Conservation (phyloP, 2,113 vertebrate genomes). For the Cardinalis cardinalis region DNA sequence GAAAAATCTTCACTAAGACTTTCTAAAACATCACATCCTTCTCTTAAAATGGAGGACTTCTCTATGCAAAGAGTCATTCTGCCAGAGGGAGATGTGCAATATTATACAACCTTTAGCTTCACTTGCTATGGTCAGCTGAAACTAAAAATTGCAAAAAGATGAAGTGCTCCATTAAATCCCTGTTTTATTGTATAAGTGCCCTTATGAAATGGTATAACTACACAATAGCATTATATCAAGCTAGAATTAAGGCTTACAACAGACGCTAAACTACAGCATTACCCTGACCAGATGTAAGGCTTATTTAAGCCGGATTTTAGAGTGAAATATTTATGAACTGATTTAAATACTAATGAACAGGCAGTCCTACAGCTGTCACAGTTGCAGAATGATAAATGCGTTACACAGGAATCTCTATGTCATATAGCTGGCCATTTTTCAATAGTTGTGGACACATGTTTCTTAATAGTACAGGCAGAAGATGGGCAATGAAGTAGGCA, state of each 20-base stretch:
- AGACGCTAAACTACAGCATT: conserved; percentile 54
- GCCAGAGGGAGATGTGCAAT: conserved; percentile 25
- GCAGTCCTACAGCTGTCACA: conserved; percentile 61
- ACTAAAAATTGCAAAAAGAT: conserved; percentile 69
- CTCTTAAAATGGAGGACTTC: conserved; percentile 18
- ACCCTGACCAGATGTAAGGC: conserved; percentile 46
- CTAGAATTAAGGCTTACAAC: conserved; percentile 67
- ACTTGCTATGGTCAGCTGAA: conserved; percentile 72
- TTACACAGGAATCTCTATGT: conserved; percentile 20
- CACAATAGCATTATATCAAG: conserved; percentile 68
- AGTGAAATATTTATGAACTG: conserved; percentile 79
- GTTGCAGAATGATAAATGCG: conserved; percentile 57
- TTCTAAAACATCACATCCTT: not conserved
- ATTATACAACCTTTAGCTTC: conserved; percentile 51
- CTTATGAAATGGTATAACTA: conserved; percentile 72
- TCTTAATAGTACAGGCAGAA: conserved; percentile 7
- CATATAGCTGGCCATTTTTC: not conserved
- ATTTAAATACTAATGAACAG: conserved; percentile 79
- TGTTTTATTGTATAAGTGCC: conserved; percentile 73
- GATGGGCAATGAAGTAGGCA: not conserved
- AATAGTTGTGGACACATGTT: not conserved
- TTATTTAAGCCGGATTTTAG: conserved; percentile 67
- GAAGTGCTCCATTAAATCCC: conserved; percentile 71
- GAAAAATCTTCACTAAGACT: not conserved
- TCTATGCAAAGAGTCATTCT: conserved; percentile 35